Evolutionary conservation across 2,797 vertebrate genomes (phyloP).

Genomic region (Parauchenoglanis punctatus): DNA sequence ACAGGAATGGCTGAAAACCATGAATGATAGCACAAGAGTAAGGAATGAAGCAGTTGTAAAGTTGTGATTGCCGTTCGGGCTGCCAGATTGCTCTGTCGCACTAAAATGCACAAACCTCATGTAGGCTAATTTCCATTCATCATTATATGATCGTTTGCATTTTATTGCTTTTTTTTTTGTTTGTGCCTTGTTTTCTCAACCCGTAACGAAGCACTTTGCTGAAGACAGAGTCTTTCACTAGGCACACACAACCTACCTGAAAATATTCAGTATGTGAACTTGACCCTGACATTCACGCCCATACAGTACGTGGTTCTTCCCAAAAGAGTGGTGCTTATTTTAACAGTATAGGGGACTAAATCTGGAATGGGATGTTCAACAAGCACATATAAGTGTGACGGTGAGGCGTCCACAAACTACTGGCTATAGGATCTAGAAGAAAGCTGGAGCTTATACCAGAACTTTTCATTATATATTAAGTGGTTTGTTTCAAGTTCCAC

Average conservation of each 20-base stretch:
- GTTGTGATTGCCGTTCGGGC: neutral
- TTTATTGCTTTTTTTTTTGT: neutral
- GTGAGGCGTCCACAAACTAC: no score
- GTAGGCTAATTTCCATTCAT: neutral
- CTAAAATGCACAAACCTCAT: neutral
- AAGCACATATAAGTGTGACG: neutral
- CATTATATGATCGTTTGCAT: slow-evolving; percentile 1
- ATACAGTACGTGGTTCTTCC: neutral
- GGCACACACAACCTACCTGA: neutral
- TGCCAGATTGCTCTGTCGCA: neutral
- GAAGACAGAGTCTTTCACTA: neutral
- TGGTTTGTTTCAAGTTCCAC: neutral
- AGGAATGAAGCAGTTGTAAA: slow-evolving; percentile 2
- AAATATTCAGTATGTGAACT: neutral
- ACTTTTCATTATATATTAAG: neutral
- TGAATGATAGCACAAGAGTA: neutral
- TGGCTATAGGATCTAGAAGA: neutral
- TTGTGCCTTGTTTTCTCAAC: neutral
- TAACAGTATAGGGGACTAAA: neutral
- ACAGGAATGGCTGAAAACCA: neutral
- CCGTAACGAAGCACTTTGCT: neutral
- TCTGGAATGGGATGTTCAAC: neutral
- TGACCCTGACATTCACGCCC: neutral
- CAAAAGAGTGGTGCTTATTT: neutral
- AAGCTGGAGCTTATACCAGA: neutral